Evolutionary conservation across 2,113 vertebrate species (phyloP).

Genomic region (Okapia johnstoni): DNA sequence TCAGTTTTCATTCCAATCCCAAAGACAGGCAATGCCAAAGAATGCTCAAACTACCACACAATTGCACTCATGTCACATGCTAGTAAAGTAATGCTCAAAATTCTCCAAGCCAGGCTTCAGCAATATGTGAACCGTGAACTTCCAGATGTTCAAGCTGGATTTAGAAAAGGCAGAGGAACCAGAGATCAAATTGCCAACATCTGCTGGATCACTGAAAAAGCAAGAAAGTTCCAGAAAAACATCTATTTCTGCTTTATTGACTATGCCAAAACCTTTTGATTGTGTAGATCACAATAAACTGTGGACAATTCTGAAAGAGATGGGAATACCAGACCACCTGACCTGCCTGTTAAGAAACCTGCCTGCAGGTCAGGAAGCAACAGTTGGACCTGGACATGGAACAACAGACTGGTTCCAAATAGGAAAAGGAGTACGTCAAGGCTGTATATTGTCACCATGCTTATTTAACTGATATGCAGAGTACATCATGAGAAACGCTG

Average conservation of each 20-base stretch:
- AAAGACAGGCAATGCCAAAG: background rate
- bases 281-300: background rate
- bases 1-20: background rate
- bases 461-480: background rate
- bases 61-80: background rate
- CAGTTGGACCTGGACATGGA: background rate
- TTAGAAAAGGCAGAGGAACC: background rate
- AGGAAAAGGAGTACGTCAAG: background rate
- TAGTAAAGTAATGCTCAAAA: background rate
- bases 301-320: background rate
- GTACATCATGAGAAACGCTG: background rate
- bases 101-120: background rate
- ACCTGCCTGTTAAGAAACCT: background rate
- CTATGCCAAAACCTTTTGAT: background rate
- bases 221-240: background rate
- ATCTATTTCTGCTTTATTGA: background rate
- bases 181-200: background rate
- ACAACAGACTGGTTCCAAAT: background rate
- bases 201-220: background rate
- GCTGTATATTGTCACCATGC: background rate
- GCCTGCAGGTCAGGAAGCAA: background rate
- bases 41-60: background rate
- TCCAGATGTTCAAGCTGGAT: background rate
- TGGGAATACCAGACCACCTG: background rate
- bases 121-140: fast-evolving